phyloP scores from a whole-genome alignment of 2,888 invertebrate species.

The Drosophila flavopinicola region DNA sequence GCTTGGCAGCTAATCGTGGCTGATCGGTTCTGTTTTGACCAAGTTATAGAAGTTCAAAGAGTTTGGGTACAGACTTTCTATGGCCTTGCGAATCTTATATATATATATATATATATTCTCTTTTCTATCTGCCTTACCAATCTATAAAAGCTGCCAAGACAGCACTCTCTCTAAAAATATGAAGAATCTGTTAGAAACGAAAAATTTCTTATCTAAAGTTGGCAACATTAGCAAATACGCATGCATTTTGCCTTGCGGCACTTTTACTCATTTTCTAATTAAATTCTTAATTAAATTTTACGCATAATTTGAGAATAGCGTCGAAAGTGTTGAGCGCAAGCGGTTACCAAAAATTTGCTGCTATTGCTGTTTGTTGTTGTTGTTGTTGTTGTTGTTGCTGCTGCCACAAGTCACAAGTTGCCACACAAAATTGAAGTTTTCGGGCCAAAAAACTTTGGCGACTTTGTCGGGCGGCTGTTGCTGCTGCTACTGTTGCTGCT shows the following conservation, averaged over 20 bases:
- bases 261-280: slow-evolving; percentile 47
- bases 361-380: slow-evolving; percentile 47
- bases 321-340: slow-evolving; percentile 55
- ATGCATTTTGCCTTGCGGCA: too few species aligned
- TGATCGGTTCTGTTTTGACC: too few species aligned
- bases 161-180: too few species aligned
- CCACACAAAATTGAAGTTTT: slow-evolving; percentile 63
- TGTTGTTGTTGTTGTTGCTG: slow-evolving; percentile 16
- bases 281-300: slow-evolving; percentile 53
- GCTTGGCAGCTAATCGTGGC: too few species aligned
- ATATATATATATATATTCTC: too few species aligned
- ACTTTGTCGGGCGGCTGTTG: slow-evolving; percentile 31
- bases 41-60: neutral
- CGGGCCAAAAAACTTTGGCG: slow-evolving; percentile 39
- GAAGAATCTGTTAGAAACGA: too few species aligned
- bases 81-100: too few species aligned
- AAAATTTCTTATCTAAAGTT: too few species aligned
- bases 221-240: too few species aligned
- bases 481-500: neutral
- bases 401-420: slow-evolving; percentile 39
- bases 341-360: slow-evolving; percentile 58
- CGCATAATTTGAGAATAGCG: slow-evolving; percentile 59
- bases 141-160: too few species aligned
- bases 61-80: too few species aligned
- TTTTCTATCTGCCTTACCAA: too few species aligned